Base-by-base conservation (phyloP, 2,888 invertebrate genomes). In the Rugalucina vietnamica region DNA sequence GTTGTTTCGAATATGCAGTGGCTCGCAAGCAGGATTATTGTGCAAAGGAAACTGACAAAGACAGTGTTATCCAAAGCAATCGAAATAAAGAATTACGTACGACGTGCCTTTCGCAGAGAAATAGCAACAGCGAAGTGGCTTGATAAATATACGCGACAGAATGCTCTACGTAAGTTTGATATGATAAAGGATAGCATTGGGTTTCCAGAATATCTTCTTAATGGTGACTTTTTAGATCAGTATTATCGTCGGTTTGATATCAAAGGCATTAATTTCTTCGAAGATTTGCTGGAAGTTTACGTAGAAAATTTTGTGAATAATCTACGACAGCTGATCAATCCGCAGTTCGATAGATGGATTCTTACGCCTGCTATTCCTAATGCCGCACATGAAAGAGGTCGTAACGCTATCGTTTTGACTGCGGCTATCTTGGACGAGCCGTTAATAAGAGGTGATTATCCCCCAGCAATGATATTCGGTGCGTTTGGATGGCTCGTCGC, bases 381-480 rank as follows among this genome's bases (percentile, higher is more conserved):
- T 73, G 77, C 73, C 10, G 4, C 60, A 29, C 77, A 82, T 36
- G 72, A 82, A 27, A 18, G 70, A 24, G 77, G 77, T 0, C 57
- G 72, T n/a, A 70, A 43, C 18, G 27, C 76, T 24, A 77, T 82
- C 27, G 77, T 77, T 24, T 36, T 82, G 34, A 24, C 81, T 0
- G 73, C 73, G 5, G 77, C 60, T 24, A 21, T 82, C 14, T 18
- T 82, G 1, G 39, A 72, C 4, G 65, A 65, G 18, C 81, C 81
- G 5, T 57, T 82, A 18, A 71, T 77, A 27, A n/a, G 57, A 5
- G 14, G 21, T 0, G 34, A 70, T 29, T 77, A 73, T 74, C 73
- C 81, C 21, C 65, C 73, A 21, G 39, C 73, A 5, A 37, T 82
- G 73, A 77, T 73, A 37, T 76, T 77, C 54, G 81, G 81, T 8